A percentile compares a stretch with the other conserved stretches of the same genome.
These are phyloP conservation scores for Erebia palarica DNA, from an alignment of 2,888 invertebrate species.

Conservation along the genomic window DNA sequence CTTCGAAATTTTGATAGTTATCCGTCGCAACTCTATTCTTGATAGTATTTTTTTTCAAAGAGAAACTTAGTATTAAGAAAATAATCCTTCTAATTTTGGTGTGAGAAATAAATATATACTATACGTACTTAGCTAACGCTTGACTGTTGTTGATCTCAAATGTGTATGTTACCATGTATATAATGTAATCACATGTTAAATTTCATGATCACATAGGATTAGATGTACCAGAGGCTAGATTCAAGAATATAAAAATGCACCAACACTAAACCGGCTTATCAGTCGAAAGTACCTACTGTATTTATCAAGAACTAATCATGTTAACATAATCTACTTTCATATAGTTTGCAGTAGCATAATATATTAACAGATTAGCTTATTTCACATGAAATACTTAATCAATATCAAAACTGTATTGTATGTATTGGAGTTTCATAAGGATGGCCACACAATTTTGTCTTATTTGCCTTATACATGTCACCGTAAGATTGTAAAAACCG, in stretches of 20 bases:
- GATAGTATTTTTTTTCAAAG: slow-evolving; percentile 26
- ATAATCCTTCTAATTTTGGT: slow-evolving; percentile 40
- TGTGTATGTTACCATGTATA: slow-evolving; percentile 76
- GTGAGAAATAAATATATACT: slow-evolving; percentile 39
- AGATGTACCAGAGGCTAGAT: slow-evolving; percentile 63
- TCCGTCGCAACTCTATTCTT: slow-evolving; percentile 18
- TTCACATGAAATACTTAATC: too few relatives aligned
- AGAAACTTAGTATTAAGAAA: slow-evolving; percentile 39
- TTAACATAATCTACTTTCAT: not conserved
- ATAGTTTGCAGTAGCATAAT: slow-evolving; percentile 31
- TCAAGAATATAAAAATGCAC: slow-evolving; percentile 76
- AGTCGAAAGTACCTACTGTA: slow-evolving; percentile 54
- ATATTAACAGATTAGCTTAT: slow-evolving; percentile 24
- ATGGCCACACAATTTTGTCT: not conserved
- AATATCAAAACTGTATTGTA: too few relatives aligned
- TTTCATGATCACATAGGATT: slow-evolving; percentile 70
- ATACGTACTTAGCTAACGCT: slow-evolving; percentile 69
- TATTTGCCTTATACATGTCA: not conserved
- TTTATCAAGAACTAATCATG: not conserved
- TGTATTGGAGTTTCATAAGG: not conserved
- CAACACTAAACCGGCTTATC: slow-evolving; percentile 77
- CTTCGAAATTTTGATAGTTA: not conserved
- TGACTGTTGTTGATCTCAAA: slow-evolving; percentile 80
- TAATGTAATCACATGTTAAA: slow-evolving; percentile 81
- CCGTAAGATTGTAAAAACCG: too few relatives aligned